A percentile compares a stretch with the other conserved stretches of the same genome.
Evolutionary conservation across 2,113 vertebrate genomes (phyloP).

Genomic region (Nestor notabilis): DNA sequence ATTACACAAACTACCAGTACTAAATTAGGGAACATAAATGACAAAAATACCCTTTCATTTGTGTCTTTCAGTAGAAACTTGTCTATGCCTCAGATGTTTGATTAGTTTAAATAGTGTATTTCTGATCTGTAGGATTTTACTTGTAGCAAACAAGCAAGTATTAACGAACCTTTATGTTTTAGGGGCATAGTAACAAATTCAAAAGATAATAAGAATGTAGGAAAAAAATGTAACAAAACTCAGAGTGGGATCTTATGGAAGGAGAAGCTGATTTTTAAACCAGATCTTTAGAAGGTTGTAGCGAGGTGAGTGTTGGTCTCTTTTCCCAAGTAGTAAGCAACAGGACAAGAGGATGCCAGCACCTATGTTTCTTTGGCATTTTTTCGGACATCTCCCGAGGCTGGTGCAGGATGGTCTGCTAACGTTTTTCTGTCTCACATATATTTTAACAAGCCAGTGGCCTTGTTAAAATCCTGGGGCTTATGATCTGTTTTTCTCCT

Average conservation of each 20-base stretch:
- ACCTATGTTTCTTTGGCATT: not conserved
- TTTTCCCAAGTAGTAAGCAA: not conserved
- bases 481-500: slow-evolving; percentile 36
- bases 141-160: not conserved
- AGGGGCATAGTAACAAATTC: not conserved
- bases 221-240: not conserved
- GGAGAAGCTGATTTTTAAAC: not conserved
- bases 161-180: not conserved
- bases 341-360: not conserved
- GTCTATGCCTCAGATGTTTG: not conserved
- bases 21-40: not conserved
- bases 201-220: not conserved
- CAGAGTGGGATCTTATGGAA: not conserved
- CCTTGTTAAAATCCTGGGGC: slow-evolving; percentile 14
- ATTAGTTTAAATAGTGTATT: not conserved
- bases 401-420: not conserved
- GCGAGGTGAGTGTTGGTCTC: not conserved
- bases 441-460: not conserved
- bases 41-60: not conserved
- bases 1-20: not conserved
- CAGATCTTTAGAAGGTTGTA: not conserved
- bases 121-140: not conserved
- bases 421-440: not conserved
- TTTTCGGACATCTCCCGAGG: not conserved
- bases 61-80: not conserved